These are phyloP conservation scores for Lacanobia oleracea DNA, from an alignment of 2,888 invertebrate genomes.

Conservation along the genomic window DNA sequence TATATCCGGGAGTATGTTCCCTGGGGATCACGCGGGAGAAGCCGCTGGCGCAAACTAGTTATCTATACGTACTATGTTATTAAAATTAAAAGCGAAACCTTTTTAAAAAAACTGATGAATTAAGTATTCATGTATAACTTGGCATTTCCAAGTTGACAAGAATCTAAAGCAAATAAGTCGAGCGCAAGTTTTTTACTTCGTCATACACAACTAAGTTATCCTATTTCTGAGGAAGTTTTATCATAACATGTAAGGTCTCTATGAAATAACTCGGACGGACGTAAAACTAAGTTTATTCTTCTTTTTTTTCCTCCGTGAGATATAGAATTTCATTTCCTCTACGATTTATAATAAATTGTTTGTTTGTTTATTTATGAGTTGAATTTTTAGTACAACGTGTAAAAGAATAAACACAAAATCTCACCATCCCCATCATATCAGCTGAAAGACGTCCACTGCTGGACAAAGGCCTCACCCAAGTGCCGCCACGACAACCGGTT, in stretches of 20 bases:
- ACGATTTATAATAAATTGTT: not conserved
- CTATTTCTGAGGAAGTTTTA: slow-evolving; percentile 44
- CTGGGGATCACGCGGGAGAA: too few relatives aligned
- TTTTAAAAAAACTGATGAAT: not conserved
- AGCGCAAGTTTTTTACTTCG: slow-evolving; percentile 16
- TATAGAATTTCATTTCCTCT: slow-evolving; percentile 20
- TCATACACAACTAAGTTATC: slow-evolving; percentile 44
- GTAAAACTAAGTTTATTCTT: slow-evolving; percentile 31
- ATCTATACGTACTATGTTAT: not conserved
- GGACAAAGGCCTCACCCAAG: too few relatives aligned
- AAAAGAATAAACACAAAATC: too few relatives aligned
- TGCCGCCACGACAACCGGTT: too few relatives aligned
- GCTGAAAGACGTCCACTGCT: too few relatives aligned
- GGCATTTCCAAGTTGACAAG: not conserved
- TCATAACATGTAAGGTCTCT: slow-evolving; percentile 25
- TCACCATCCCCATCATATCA: too few relatives aligned
- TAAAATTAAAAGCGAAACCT: too few relatives aligned
- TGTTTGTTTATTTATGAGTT: not conserved
- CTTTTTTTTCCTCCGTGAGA: slow-evolving; percentile 15
- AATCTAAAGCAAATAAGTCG: slow-evolving; percentile 11
- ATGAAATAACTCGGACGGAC: slow-evolving; percentile 27
- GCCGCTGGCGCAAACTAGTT: too few relatives aligned
- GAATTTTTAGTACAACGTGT: too few relatives aligned
- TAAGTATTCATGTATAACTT: not conserved
- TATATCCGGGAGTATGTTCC: too few relatives aligned